phyloP scores from a whole-genome alignment of 2,888 invertebrate genomes.

The Capitulum mitella region DNA sequence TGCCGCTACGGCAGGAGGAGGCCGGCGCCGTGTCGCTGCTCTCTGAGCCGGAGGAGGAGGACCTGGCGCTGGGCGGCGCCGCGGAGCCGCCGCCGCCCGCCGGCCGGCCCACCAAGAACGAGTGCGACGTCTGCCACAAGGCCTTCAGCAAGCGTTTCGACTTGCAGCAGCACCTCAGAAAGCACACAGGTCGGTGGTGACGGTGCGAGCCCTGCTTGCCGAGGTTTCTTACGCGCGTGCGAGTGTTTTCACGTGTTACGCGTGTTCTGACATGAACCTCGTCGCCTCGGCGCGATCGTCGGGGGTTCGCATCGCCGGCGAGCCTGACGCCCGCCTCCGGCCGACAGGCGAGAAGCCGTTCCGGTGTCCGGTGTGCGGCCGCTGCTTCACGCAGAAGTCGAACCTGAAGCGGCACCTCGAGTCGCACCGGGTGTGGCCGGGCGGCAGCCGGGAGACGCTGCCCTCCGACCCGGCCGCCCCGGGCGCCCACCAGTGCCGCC shows the following conservation, averaged over 20 bases:
- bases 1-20: background rate
- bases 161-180: slow-evolving; percentile 56
- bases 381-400: slow-evolving; percentile 62
- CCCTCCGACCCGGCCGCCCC: slow-evolving; percentile 46
- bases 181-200: slow-evolving; percentile 56
- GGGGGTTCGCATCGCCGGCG: too few relatives aligned
- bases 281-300: too few relatives aligned
- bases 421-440: slow-evolving; percentile 57
- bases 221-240: too few relatives aligned
- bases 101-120: slow-evolving; percentile 34
- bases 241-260: too few relatives aligned
- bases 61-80: background rate
- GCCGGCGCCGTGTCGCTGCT: background rate
- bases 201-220: too few relatives aligned
- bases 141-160: slow-evolving; percentile 58
- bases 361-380: slow-evolving; percentile 55
- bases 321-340: background rate
- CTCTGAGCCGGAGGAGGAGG: background rate
- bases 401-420: slow-evolving; percentile 64
- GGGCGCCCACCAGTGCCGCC: slow-evolving; percentile 36
- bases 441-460: slow-evolving; percentile 50
- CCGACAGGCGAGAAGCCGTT: slow-evolving; percentile 34
- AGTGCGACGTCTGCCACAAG: slow-evolving; percentile 55
- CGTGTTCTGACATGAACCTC: too few relatives aligned
- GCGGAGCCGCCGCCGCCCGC: background rate